phyloP scores from a whole-genome alignment of 2,797 vertebrate species.

The Percopsis omiscomaycus region DNA sequence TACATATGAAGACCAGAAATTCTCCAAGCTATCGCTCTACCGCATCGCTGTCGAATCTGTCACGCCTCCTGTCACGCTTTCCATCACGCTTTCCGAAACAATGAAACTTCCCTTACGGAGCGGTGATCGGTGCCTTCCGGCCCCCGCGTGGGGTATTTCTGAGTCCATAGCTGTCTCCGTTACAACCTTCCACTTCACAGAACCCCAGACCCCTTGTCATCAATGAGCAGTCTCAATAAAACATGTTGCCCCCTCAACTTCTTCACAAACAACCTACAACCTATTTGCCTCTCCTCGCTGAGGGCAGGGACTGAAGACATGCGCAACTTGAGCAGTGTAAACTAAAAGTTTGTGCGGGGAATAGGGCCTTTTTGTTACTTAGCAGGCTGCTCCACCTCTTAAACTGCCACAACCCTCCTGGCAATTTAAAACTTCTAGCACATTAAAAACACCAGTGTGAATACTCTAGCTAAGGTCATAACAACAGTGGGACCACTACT shows the following conservation, averaged over 20 bases:
- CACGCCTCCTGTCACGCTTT: background rate
- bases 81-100: too few species aligned
- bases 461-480: conserved; percentile 9
- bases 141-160: conserved; percentile 13
- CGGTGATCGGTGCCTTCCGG: conserved; percentile 4
- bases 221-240: conserved; percentile 41
- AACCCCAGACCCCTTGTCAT: conserved; percentile 23
- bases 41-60: background rate
- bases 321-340: conserved; percentile 46
- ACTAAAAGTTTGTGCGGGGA: conserved; percentile 41
- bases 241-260: conserved; percentile 26
- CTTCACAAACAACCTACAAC: conserved; percentile 39
- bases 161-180: conserved; percentile 26
- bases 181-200: conserved; percentile 32
- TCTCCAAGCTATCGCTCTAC: conserved; percentile 35
- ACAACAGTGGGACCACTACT: conserved; percentile 19
- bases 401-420: conserved; percentile 12
- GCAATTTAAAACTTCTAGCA: background rate
- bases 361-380: conserved; percentile 12
- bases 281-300: conserved; percentile 52
- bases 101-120: too few species aligned
- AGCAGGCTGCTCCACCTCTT: background rate
- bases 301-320: conserved; percentile 50
- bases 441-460: conserved; percentile 33
- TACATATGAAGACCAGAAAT: conserved; percentile 26